Evolutionary conservation across 1,140 invertebrate genomes (phyloP), one percentile per base, ranked within the genome.

Genomic region (Drosophila kepulauana): DNA sequence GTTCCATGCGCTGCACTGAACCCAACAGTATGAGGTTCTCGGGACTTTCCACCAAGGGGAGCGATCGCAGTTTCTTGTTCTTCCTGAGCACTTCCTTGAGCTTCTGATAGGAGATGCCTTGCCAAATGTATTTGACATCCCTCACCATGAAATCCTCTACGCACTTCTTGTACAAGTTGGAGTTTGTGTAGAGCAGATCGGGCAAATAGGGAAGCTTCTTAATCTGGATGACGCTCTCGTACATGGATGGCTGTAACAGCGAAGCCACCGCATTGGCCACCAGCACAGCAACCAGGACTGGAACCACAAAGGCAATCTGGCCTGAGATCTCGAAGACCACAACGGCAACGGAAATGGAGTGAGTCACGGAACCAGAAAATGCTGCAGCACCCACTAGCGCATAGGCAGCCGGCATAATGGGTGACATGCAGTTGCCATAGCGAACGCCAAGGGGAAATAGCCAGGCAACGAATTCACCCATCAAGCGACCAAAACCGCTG

Each of bases 301-400:
- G 99, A 35, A 99, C 95, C 20, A 99, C 96, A 88, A 99, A 98
- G 4, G 97, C 98, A 74, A 99, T 98, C 93, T 99, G 98, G 51
- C 98, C 98, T 0, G 99, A 99, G 95, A 99, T 97, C 93, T 99
- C 99, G 93, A 99, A 99, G 20, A 99, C 97, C 76, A 99, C 99
- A 49, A 99, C 98, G 69, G 98, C 98, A 11, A 99, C 98, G 0
- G 98, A 99, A 46, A 99, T 98, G 0, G 98, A 99, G 91, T 99
- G 97, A 0, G 99, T 99, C 2, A 99, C 98, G 33, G 98, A 97
- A 8, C 98, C 98, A 4, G 98, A 97, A 90, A 99, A 97, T 2
- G 98, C 98, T 3, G 99, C 98, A 1, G 99, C 98, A 3, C 98
- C 98, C 35, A 97, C 96, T 38, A 96, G 96, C 0, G 97, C 97